Percentiles rank a stretch among this genome's conserved stretches.
phyloP scores from a whole-genome alignment of 2,888 invertebrate species.

The Plebejus melissa region DNA sequence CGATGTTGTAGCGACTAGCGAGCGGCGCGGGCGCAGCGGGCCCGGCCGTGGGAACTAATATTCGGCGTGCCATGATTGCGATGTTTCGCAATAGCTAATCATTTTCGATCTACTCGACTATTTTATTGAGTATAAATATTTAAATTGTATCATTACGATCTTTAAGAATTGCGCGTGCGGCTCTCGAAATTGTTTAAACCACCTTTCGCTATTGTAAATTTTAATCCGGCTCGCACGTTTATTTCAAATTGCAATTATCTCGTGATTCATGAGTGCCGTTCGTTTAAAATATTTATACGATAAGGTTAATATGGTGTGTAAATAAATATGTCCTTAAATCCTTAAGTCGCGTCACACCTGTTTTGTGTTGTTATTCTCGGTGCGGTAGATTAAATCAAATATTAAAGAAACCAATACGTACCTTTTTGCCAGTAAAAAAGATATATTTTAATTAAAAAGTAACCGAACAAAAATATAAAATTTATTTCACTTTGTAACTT shows the following conservation, averaged over 20 bases:
- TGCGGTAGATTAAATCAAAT: not conserved
- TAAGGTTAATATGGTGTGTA: slow-evolving; percentile 17
- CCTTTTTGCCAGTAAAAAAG: not conserved
- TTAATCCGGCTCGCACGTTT: slow-evolving; percentile 25
- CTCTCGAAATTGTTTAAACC: slow-evolving; percentile 16
- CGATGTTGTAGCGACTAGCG: slow-evolving; percentile 67
- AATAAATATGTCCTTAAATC: not conserved
- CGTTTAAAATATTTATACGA: slow-evolving; percentile 10
- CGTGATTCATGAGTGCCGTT: slow-evolving; percentile 22
- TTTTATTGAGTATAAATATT: slow-evolving; percentile 33
- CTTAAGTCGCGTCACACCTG: slow-evolving; percentile 21
- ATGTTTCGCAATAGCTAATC: slow-evolving; percentile 67
- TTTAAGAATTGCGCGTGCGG: slow-evolving; percentile 19
- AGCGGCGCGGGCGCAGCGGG: slow-evolving; percentile 44
- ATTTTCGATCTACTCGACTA: slow-evolving; percentile 44
- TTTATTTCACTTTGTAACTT: too few relatives aligned
- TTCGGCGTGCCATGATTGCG: slow-evolving; percentile 56
- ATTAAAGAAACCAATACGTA: not conserved
- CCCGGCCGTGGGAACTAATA: slow-evolving; percentile 71
- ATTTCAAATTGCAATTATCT: slow-evolving; percentile 27
- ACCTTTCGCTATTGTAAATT: slow-evolving; percentile 27
- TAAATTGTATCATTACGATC: slow-evolving; percentile 33
- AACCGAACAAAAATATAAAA: too few relatives aligned
- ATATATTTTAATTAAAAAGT: not conserved
- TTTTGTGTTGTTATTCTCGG: not conserved